A percentile compares a stretch with the other conserved stretches of the same genome.
These are phyloP conservation scores for Parasteatoda tepidariorum DNA, from an alignment of 1,140 invertebrate genomes.

Conservation along the genomic window DNA sequence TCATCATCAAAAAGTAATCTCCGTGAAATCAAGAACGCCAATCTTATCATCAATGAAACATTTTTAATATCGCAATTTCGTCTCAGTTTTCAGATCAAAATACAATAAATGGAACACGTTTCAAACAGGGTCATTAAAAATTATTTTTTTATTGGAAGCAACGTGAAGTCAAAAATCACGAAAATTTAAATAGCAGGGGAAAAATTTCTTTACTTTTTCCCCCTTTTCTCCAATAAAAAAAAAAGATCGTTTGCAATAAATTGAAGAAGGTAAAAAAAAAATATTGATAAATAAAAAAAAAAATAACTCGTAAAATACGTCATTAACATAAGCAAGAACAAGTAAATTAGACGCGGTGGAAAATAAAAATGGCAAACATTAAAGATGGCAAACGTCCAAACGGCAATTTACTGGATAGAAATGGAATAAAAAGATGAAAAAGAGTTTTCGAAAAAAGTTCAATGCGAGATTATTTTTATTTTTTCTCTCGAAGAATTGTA, in stretches of 20 bases:
- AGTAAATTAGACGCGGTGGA: constrained; percentile 25
- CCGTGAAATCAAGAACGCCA: no score
- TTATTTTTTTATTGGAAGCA: neutral
- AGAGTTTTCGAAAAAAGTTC: neutral
- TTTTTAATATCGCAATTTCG: neutral
- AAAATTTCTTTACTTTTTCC: neutral
- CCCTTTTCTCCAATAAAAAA: neutral
- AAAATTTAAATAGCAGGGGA: constrained; percentile 18
- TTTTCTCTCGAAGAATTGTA: neutral
- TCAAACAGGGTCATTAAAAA: constrained; percentile 23
- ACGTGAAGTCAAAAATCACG: constrained; percentile 11
- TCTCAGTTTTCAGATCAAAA: constrained; percentile 13
- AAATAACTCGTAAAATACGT: constrained; percentile 1
- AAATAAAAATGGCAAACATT: constrained; percentile 42
- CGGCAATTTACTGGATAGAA: constrained; percentile 38
- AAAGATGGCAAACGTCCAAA: constrained; percentile 45
- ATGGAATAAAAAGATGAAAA: constrained; percentile 11
- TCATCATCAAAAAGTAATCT: no score
- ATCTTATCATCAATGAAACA: no score
- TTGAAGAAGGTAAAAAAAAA: neutral
- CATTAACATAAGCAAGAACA: constrained; percentile 41
- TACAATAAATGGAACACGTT: constrained; percentile 2
- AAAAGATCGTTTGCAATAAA: neutral
- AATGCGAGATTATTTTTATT: neutral
- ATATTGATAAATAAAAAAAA: neutral